Base-by-base conservation (phyloP, 2,888 invertebrate genomes). In the Imbricaverruca yamaguchii region DNA sequence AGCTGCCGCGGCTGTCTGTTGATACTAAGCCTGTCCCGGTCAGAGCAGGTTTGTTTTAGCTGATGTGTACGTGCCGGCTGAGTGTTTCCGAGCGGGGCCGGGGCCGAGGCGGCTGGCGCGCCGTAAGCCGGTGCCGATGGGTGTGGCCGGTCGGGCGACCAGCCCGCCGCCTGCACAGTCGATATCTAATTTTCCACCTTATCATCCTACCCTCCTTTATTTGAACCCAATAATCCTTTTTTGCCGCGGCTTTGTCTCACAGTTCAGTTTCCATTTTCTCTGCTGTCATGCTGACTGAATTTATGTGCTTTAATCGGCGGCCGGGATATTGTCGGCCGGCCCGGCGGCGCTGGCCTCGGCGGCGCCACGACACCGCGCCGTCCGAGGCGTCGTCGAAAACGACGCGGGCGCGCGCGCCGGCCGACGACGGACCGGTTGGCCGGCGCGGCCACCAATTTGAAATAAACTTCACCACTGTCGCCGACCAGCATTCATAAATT, bases 221-320 rank as follows among this genome's bases (percentile, higher is more conserved):
- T 74, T 74, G 74, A 74, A 74, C 74, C 74, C 74, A 74, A 74
- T 74, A 74, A 74, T 74, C 53, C 69, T 74, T 74, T 69, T 74
- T 74, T 74, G 74, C 53, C 74, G 74, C 74, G 74, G 74, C 74
- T 74, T 74, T 74, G 74, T 74, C 74, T 74, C 74, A 74, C 74
- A 74, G 74, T 74, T 74, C 74, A 74, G 74, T 74, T 74, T 74
- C 74, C 74, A 74, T 74, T 74, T 74, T 74, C 74, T 74, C 53
- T 74, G 74, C 74, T 74, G 74, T 74, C 74, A 74, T 74, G 74
- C 74, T 53, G 74, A 53, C 74, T 18, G 74, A 74, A 74, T 74
- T 74, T 74, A 74, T 74, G 74, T 74, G 74, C 74, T 74, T 69
- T 74, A 74, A 74, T 74, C 74, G 74, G 18, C 74, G 74, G 15